Conservation (phyloP, 1,140 invertebrate genomes). For the Saccostrea echinata region DNA sequence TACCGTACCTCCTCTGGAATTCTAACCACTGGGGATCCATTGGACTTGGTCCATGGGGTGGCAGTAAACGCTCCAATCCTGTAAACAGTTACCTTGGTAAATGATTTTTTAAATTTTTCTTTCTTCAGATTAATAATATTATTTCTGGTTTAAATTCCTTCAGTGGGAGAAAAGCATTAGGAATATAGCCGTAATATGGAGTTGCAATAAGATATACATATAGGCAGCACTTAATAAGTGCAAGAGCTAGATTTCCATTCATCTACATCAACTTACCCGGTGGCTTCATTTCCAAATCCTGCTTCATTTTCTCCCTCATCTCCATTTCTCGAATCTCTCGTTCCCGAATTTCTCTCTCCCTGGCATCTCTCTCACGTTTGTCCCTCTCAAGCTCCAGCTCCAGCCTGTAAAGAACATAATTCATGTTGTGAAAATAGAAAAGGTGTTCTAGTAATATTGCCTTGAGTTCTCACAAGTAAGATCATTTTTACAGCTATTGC, state of each 20-base stretch:
- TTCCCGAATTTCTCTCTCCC: slow-evolving; percentile 88
- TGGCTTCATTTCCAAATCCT: slow-evolving; percentile 78
- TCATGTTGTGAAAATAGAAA: too few relatives aligned
- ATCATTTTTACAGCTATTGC: neutral
- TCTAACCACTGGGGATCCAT: slow-evolving; percentile 96
- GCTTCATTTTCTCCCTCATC: slow-evolving; percentile 83
- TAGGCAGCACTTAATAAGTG: neutral
- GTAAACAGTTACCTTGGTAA: too few relatives aligned
- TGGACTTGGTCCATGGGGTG: slow-evolving; percentile 72
- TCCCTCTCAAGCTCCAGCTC: slow-evolving; percentile 91
- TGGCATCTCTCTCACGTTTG: slow-evolving; percentile 90
- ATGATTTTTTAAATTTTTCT: neutral
- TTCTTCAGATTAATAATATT: neutral
- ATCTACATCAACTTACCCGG: slow-evolving; percentile 67
- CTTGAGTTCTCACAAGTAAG: neutral
- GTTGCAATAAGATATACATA: too few relatives aligned
- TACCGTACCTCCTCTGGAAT: slow-evolving; percentile 87
- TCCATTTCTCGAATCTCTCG: slow-evolving; percentile 88
- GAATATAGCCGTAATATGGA: too few relatives aligned
- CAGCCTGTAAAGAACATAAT: slow-evolving; percentile 78
- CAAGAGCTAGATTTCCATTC: neutral
- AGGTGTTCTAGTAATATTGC: neutral
- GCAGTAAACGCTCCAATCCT: slow-evolving; percentile 73
- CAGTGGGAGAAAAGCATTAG: too few relatives aligned
- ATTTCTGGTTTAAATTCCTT: too few relatives aligned